A percentile compares a stretch with the other conserved stretches of the same genome.
phyloP scores from a whole-genome alignment of 2,113 vertebrate genomes.

The Polypterus bichir region DNA sequence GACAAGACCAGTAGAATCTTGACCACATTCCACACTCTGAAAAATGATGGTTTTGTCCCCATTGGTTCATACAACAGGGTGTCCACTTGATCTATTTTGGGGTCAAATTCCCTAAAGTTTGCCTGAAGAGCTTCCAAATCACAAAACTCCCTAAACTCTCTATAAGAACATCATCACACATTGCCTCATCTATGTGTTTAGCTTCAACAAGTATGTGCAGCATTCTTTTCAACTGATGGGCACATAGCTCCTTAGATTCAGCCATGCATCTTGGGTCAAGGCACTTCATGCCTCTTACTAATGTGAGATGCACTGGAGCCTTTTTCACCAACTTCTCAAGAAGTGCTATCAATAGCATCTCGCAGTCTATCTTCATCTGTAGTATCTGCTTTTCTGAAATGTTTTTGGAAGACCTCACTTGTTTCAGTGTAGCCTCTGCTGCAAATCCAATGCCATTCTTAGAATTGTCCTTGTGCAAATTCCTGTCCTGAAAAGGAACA shows the following conservation, averaged over 20 bases:
- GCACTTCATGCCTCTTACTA: constrained; percentile 19
- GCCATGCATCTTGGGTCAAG: constrained; percentile 20
- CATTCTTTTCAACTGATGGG: constrained; percentile 13
- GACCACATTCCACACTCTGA: constrained; percentile 14
- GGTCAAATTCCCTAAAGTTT: constrained; percentile 17
- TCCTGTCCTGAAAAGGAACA: constrained; percentile 14
- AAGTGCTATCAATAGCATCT: constrained; percentile 15
- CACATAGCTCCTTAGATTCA: constrained; percentile 13
- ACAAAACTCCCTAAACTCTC: constrained; percentile 17
- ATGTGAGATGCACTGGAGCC: constrained; percentile 16
- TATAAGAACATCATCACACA: constrained; percentile 12
- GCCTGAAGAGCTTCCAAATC: background rate
- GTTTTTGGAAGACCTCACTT: constrained; percentile 9
- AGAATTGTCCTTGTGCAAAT: constrained; percentile 3
- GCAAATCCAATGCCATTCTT: constrained; percentile 13
- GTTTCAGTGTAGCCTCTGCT: constrained; percentile 11
- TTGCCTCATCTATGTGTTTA: constrained; percentile 10
- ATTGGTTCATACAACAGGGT: constrained; percentile 9
- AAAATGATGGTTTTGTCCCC: constrained; percentile 9
- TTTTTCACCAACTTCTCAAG: constrained; percentile 20
- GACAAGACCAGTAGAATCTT: constrained; percentile 13
- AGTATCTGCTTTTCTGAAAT: constrained; percentile 9
- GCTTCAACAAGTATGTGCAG: constrained; percentile 14
- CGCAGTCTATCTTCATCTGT: constrained; percentile 19
- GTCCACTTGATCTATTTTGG: constrained; percentile 6